Conservation (phyloP, 2,113 vertebrate species). For the Myrmecophaga tridactyla region DNA sequence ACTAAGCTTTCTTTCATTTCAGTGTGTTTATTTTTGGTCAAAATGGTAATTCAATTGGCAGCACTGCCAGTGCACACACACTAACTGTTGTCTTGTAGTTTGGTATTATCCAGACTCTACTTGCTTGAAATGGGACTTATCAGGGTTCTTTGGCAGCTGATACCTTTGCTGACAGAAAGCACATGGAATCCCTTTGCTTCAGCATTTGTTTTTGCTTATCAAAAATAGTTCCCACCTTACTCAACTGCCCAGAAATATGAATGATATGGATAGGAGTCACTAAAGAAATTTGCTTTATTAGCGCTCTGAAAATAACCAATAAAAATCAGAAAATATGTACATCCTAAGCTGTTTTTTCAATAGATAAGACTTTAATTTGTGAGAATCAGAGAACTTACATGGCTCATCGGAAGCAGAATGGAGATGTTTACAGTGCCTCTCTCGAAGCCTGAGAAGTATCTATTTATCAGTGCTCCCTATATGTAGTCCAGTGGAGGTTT, state of each 20-base stretch:
- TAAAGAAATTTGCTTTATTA: conserved; percentile 13
- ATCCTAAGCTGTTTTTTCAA: conserved; percentile 15
- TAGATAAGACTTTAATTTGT: not conserved
- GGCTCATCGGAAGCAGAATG: not conserved
- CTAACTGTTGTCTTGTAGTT: conserved; percentile 24
- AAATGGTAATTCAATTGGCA: not conserved
- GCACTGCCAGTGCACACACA: conserved; percentile 32
- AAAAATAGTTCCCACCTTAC: conserved; percentile 75
- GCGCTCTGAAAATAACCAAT: not conserved
- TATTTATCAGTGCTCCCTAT: not conserved
- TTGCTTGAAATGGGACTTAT: conserved; percentile 57
- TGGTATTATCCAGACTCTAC: conserved; percentile 64
- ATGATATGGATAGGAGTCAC: not conserved
- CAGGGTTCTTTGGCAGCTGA: conserved; percentile 54
- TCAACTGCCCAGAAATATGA: conserved; percentile 45
- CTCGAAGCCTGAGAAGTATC: conserved; percentile 23
- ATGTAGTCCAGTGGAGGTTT: not conserved
- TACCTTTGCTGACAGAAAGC: conserved; percentile 71
- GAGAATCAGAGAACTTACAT: conserved; percentile 28
- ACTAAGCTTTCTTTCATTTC: conserved; percentile 28
- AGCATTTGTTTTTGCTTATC: conserved; percentile 51
- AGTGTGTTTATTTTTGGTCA: conserved; percentile 62
- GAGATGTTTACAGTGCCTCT: not conserved
- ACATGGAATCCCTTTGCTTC: not conserved
- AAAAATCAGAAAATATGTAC: not conserved